A percentile compares a stretch with the other conserved stretches of the same genome.
Evolutionary conservation across 1,140 invertebrate species (phyloP).

Genomic region (Pachyrhynchus sulphureomaculatus): DNA sequence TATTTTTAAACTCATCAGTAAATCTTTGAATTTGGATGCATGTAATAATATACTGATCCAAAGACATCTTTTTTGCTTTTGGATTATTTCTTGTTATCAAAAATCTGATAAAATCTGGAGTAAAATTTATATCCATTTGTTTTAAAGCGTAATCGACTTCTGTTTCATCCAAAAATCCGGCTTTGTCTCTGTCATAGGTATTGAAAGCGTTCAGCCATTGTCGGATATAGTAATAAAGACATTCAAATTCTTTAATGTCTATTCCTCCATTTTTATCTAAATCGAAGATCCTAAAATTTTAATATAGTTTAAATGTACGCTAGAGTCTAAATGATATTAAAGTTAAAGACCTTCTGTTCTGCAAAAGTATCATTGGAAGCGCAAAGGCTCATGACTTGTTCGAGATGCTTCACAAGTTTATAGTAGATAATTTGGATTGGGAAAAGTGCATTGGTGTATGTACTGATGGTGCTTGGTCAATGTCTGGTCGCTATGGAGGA

Average conservation of each 20-base stretch:
- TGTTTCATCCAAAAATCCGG: slow-evolving; percentile 41
- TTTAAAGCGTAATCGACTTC: slow-evolving; percentile 42
- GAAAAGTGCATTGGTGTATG: too few species aligned
- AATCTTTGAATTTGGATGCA: slow-evolving; percentile 48
- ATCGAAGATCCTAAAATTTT: slow-evolving; percentile 44
- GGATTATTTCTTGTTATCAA: slow-evolving; percentile 42
- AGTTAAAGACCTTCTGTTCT: too few species aligned
- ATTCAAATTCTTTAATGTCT: slow-evolving; percentile 46
- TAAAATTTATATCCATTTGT: slow-evolving; percentile 45
- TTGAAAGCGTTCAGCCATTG: slow-evolving; percentile 47
- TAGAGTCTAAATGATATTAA: too few species aligned
- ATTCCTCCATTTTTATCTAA: slow-evolving; percentile 47
- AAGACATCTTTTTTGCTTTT: slow-evolving; percentile 40
- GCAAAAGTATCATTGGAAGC: too few species aligned
- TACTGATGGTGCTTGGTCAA: too few species aligned
- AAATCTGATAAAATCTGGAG: slow-evolving; percentile 42
- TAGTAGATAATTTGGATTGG: too few species aligned
- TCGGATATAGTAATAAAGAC: slow-evolving; percentile 44
- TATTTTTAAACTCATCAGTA: slow-evolving; percentile 46
- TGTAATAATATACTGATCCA: slow-evolving; percentile 47
- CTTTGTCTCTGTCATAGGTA: slow-evolving; percentile 37
- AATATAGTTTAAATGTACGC: too few species aligned
- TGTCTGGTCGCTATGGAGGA: too few species aligned
- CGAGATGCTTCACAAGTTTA: too few species aligned
- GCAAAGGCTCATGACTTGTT: too few species aligned